Evolutionary conservation across 2,888 invertebrate species (phyloP).

Genomic region (Eristalinus sepulchralis): DNA sequence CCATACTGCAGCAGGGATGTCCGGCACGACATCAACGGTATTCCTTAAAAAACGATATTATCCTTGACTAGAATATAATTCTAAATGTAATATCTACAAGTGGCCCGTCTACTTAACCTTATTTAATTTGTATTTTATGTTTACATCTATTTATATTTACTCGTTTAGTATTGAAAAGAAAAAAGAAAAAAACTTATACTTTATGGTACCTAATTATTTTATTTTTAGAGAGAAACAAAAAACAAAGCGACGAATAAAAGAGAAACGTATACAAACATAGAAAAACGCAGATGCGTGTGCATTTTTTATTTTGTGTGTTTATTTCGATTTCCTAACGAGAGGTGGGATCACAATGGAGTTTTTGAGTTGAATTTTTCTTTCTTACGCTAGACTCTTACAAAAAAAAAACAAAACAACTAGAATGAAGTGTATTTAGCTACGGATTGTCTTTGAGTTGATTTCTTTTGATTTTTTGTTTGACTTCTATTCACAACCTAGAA

Average conservation of each 20-base stretch:
- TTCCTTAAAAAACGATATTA: slow-evolving; percentile 53
- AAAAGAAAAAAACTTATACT: slow-evolving; percentile 26
- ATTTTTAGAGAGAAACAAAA: slow-evolving; percentile 26
- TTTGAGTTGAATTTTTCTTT: slow-evolving; percentile 54
- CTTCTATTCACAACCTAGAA: slow-evolving; percentile 81
- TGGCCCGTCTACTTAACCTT: slow-evolving; percentile 65
- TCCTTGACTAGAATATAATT: slow-evolving; percentile 70
- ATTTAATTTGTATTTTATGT: slow-evolving; percentile 44
- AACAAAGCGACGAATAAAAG: slow-evolving; percentile 28
- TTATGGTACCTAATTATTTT: slow-evolving; percentile 67
- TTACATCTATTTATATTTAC: slow-evolving; percentile 52
- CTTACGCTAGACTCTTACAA: slow-evolving; percentile 1
- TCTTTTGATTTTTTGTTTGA: slow-evolving; percentile 34
- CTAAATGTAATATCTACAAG: slow-evolving; percentile 55
- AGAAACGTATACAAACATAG: neutral
- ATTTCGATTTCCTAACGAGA: slow-evolving; percentile 55
- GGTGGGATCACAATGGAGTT: slow-evolving; percentile 71
- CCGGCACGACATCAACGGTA: neutral
- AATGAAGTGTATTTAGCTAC: neutral
- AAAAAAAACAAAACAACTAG: too few species aligned
- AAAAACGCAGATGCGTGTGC: neutral
- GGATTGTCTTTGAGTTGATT: slow-evolving; percentile 34
- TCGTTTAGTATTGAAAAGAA: slow-evolving; percentile 53
- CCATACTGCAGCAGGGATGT: slow-evolving; percentile 76
- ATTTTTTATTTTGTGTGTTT: slow-evolving; percentile 21